Evolutionary conservation across 2,888 invertebrate species (phyloP), one percentile per base, ranked within the genome.

Genomic region (Leucophenga maculata): DNA sequence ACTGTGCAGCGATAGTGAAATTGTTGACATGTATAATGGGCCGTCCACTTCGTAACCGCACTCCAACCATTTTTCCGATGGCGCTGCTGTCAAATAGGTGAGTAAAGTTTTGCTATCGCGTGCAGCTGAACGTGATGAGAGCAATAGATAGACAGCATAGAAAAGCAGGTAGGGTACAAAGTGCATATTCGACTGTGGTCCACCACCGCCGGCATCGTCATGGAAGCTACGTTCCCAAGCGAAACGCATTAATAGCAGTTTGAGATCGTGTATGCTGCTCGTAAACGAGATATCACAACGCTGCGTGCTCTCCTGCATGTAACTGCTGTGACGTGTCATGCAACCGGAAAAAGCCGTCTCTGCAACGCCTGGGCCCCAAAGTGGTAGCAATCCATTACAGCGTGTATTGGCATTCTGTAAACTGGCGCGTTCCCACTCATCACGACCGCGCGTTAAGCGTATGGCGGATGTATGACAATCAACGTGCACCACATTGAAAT

Each of bases 401-500:
- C 95, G 94, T 0, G 98, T 99, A 85, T 98, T 98, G 1, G 98
- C 98, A 89, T 99, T 99, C 89, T 99, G 99, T 54, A 99, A 90
- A 6, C 97, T 97, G 0, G 99, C 99, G 72, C 97, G 96, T 87
- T 98, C 98, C 99, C 98, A 99, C 88, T 99, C 98, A 83, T 98
- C 98, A 70, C 98, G 92, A 20, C 91, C 87, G 20, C 93, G 89
- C 0, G 93, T 92, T 77, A 92, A 88, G 69, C 97, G 91, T 64
- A 99, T 98, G 31, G 99, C 99, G 0, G 96, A 95, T 91, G 97
- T 96, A 89, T 99, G 99, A 85, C 99, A 99, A 88, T 99, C 99
- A 3, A 98, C 94, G 88, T 99, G 99, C 31, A 99, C 97, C 48
- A 98, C 94, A 90, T 99, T 99, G 90, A 99, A 99, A 90, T 99